A percentile compares a stretch with the other conserved stretches of the same genome.
Conservation (phyloP, 2,797 vertebrate genomes). For the Tapirus indicus region DNA sequence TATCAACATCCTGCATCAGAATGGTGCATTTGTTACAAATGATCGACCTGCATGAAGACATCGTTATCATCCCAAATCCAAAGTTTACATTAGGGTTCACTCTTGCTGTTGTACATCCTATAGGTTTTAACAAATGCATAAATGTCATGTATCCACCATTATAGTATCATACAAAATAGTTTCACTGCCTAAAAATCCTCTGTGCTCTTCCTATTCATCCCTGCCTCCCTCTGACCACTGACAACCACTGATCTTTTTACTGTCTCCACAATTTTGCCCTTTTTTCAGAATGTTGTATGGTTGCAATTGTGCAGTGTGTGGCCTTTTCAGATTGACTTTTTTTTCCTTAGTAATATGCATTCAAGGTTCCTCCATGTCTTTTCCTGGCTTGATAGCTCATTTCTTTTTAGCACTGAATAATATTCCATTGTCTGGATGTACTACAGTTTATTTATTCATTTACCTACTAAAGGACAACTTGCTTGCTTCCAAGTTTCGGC, state of each 20-base stretch:
- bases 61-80: neutral
- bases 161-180: neutral
- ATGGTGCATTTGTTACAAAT: neutral
- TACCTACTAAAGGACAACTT: neutral
- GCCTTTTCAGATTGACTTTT: neutral
- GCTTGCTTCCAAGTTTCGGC: neutral
- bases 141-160: neutral
- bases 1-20: neutral
- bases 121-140: neutral
- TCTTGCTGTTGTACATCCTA: neutral
- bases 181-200: neutral
- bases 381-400: neutral
- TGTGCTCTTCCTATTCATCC: neutral
- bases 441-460: neutral
- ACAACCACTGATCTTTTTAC: neutral
- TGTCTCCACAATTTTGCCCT: neutral
- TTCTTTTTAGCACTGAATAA: neutral
- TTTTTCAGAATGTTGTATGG: neutral
- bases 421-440: neutral
- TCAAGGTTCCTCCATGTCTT: neutral
- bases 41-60: neutral
- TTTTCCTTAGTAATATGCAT: constrained; percentile 3
- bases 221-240: neutral
- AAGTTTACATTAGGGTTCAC: neutral
- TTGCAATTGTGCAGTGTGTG: neutral